Evolutionary conservation across 2,113 vertebrate species (phyloP).

Genomic region (Ceuthmochares aereus): DNA sequence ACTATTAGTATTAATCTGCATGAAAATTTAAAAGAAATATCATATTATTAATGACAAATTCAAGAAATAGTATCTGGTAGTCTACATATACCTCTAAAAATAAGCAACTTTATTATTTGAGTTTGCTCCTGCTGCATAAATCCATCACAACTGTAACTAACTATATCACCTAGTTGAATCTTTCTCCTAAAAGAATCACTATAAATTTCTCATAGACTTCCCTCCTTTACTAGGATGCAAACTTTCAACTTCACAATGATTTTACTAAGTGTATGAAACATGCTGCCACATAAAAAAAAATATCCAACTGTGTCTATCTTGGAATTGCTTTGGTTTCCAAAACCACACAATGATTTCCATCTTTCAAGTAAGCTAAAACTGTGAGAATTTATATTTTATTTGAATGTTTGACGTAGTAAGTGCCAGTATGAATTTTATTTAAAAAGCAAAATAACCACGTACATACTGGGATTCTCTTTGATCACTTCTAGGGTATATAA

Average conservation of each 20-base stretch:
- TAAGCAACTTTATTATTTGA: neutral
- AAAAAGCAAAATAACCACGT: constrained; percentile 41
- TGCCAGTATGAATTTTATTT: constrained; percentile 40
- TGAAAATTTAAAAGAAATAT: neutral
- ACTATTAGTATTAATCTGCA: constrained; percentile 12
- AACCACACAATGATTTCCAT: constrained; percentile 58
- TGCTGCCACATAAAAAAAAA: constrained; percentile 35
- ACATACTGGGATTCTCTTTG: constrained; percentile 19
- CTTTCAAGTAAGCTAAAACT: constrained; percentile 37
- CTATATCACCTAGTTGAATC: neutral
- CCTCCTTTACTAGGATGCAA: neutral
- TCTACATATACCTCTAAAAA: neutral
- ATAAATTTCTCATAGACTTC: neutral
- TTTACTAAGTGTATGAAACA: constrained; percentile 25
- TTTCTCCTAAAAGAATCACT: neutral
- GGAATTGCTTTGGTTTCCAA: constrained; percentile 29
- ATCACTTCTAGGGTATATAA: neutral
- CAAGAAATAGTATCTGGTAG: neutral
- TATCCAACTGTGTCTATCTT: constrained; percentile 38
- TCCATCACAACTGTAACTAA: neutral
- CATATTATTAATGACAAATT: neutral
- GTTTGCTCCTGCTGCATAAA: neutral
- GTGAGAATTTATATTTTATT: constrained; percentile 47
- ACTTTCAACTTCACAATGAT: neutral
- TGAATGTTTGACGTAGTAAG: constrained; percentile 14